Conservation (phyloP, 2,113 vertebrate genomes). For the Scortum barcoo region DNA sequence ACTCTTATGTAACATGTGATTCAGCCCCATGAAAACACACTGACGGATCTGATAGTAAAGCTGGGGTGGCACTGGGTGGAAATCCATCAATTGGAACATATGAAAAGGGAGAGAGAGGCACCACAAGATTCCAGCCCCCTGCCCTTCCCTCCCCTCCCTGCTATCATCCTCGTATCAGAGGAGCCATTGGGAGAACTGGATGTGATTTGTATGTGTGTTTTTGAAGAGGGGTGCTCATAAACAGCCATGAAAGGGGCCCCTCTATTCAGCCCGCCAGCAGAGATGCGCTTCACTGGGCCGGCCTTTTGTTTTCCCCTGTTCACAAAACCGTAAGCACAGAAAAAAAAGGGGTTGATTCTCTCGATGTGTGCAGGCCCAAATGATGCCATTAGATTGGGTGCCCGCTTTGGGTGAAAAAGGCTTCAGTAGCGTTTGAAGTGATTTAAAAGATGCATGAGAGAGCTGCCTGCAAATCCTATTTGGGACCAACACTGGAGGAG, state of each 20-base stretch:
- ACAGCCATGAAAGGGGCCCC: constrained; percentile 84
- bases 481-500: constrained; percentile 67
- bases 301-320: constrained; percentile 78
- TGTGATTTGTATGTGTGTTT: constrained; percentile 85
- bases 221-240: constrained; percentile 84
- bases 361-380: constrained; percentile 76
- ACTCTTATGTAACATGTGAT: constrained; percentile 51
- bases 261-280: constrained; percentile 77
- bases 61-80: constrained; percentile 36
- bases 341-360: constrained; percentile 73
- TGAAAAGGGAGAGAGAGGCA: constrained; percentile 55
- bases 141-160: constrained; percentile 16
- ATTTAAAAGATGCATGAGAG: constrained; percentile 79
- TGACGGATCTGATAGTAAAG: constrained; percentile 38
- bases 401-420: constrained; percentile 74
- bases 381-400: constrained; percentile 81
- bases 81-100: constrained; percentile 56
- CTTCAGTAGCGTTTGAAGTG: constrained; percentile 80
- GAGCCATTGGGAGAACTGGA: constrained; percentile 74
- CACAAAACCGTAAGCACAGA: constrained; percentile 72
- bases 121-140: constrained; percentile 30
- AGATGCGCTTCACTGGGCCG: constrained; percentile 80
- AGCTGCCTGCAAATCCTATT: constrained; percentile 78
- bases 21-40: constrained; percentile 45
- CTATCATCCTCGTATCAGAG: constrained; percentile 63